Base-by-base conservation (phyloP, 2,888 invertebrate genomes). In the Lasioglossum malachurum region DNA sequence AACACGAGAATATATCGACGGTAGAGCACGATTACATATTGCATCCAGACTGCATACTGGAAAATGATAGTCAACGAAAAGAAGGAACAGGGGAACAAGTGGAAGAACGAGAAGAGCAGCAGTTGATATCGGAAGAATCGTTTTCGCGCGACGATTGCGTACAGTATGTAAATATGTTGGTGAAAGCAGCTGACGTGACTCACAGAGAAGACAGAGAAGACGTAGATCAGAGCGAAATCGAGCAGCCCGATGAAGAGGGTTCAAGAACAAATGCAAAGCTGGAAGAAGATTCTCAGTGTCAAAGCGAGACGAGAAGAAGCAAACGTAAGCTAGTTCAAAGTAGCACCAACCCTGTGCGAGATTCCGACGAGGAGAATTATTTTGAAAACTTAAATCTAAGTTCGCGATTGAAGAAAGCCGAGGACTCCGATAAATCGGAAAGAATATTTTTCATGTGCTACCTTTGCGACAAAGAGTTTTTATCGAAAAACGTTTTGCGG, bases 351-450 rank as follows among this genome's bases (percentile, higher is more conserved):
- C 46, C 69, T 8, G 69, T 46, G 16, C 83, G 90, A 53, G 91
- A 92, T 76, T 93, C 93, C 0, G 93, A 94, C 67, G 95, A 95
- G 74, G 95, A 94, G 35, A 95, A 93, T 88, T 95, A 95, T 82
- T 95, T 95, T 73, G 95, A 95, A 69, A 95, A 95, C 90, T 82
- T 95, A 12, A 95, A 94, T 88, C 90, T 95, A 19, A 95, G 95
- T 86, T 95, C 94, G 27, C 87, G 94, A 83, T 81, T 95, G 46
- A 95, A 93, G 80, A 92, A 91, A 73, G 88, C 87, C 4, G 93
- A 94, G 53, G 83, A 87, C 0, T 75, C 64, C 1, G 94, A 94
- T 8, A 94, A 93, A 80, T 82, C 87, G 1, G 94, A 95, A 5
- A 95, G 93, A 81, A 73, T 93, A 31, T 94, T 92, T 69, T 95